Base-by-base conservation (phyloP, 37 sponge, comb jelly and placozoan species). In the Halichondria panicea region DNA sequence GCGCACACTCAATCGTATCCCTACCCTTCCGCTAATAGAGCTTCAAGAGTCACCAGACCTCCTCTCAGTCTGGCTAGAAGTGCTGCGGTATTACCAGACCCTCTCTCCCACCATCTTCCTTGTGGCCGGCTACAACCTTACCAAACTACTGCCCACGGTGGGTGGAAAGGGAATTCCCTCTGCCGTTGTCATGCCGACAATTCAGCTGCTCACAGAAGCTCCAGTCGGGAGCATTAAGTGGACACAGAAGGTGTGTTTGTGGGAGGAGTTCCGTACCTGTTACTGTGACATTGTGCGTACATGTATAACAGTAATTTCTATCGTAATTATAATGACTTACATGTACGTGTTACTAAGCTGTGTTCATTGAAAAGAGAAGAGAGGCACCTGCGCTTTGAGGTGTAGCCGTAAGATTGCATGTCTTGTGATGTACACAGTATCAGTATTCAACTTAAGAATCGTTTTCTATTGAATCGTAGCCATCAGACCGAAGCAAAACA, bases 71-170 rank as follows among this genome's bases (percentile, higher is more conserved):
- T 58, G 68, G 3, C 31, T 76, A 34, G 59, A 46, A 0, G 79
- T 87, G 11, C 59, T 91, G 68, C 8, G 62, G 37, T 68, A 74
- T 2, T 86, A 86, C 45, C 92, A 86, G 58, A 55, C n/a, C 0
- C 57, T 91, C 3, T 86, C 73, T 50, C 88, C 89, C 25, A 15
- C 45, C 36, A 46, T 86, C 6, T 82, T 87, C 52, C 7, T 55
- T n/a, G 77, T 79, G 36, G 83, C 57, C 22, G 79, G 74, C 19
- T 91, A 82, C 60, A 82, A 77, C 58, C 67, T 68, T 0, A 63
- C 71, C 50, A 86, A 77, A 28, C 63, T 91, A 24, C 64, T 91
- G 4, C 71, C 88, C 1, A 33, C 83, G 38, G 6, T 45, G 1
- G 39, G 34, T 0, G 42, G 39, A 3, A 42, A 35, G 35, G 71